Evolutionary conservation across 2,113 vertebrate genomes (phyloP).

Genomic region (Thalassoma bifasciatum): DNA sequence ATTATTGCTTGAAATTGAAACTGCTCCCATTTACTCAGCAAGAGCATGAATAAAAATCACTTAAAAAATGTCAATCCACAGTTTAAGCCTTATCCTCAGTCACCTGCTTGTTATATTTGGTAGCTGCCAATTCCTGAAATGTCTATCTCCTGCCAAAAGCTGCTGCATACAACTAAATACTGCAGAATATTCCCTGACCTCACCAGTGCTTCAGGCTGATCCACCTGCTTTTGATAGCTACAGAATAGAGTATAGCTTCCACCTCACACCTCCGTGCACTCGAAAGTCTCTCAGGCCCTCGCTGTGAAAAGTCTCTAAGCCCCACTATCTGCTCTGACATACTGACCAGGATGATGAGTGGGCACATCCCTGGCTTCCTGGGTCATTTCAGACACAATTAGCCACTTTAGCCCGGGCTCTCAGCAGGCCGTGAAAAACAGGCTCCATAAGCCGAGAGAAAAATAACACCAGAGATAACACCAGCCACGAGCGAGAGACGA

Average conservation of each 20-base stretch:
- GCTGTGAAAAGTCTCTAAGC: slow-evolving; percentile 22
- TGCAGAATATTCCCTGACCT: slow-evolving; percentile 29
- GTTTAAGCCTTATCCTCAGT: slow-evolving; percentile 60
- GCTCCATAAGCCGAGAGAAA: slow-evolving; percentile 26
- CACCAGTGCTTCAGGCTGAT: slow-evolving; percentile 33
- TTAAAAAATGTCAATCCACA: slow-evolving; percentile 59
- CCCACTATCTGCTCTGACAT: slow-evolving; percentile 33
- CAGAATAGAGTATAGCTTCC: slow-evolving; percentile 35
- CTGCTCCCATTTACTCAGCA: slow-evolving; percentile 10
- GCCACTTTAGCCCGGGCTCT: slow-evolving; percentile 73
- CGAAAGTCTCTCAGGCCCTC: slow-evolving; percentile 28
- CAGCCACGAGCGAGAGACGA: background rate
- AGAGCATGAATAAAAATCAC: slow-evolving; percentile 32
- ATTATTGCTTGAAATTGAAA: slow-evolving; percentile 44
- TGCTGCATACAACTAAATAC: slow-evolving; percentile 28
- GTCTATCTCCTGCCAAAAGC: slow-evolving; percentile 46
- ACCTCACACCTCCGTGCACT: slow-evolving; percentile 39
- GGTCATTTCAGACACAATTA: slow-evolving; percentile 76
- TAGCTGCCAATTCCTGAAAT: slow-evolving; percentile 41
- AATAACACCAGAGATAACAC: slow-evolving; percentile 20
- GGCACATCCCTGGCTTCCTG: slow-evolving; percentile 39
- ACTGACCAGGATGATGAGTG: slow-evolving; percentile 59
- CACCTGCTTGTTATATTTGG: slow-evolving; percentile 20
- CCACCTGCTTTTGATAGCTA: slow-evolving; percentile 26
- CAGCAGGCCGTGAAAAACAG: slow-evolving; percentile 49